Conservation (phyloP, 2,113 vertebrate species). For the Vireo altiloquus region DNA sequence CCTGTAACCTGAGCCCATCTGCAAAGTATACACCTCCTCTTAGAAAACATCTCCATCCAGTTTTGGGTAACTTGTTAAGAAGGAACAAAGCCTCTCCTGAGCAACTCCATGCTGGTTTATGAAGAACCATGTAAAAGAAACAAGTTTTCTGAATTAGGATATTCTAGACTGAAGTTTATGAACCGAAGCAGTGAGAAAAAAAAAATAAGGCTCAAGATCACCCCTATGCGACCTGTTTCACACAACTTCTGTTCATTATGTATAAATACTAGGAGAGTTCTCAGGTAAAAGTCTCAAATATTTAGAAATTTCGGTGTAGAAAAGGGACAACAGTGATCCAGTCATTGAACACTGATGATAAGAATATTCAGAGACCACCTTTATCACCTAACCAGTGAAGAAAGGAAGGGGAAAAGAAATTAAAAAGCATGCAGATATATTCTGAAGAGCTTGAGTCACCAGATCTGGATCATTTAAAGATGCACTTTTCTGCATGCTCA, state of each 20-base stretch:
- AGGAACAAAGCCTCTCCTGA: neutral
- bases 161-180: neutral
- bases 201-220: neutral
- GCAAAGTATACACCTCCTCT: neutral
- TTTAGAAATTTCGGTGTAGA: neutral
- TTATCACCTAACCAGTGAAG: neutral
- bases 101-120: neutral
- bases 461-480: neutral
- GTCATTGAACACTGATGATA: neutral
- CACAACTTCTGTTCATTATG: neutral
- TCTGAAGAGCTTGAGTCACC: neutral
- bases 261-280: neutral
- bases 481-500: neutral
- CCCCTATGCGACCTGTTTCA: neutral
- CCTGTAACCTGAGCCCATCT: neutral
- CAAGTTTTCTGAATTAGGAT: neutral
- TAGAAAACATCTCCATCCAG: neutral
- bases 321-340: neutral
- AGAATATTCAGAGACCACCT: neutral
- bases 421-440: neutral
- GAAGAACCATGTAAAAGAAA: neutral
- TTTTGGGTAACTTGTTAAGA: slow-evolving; percentile 3
- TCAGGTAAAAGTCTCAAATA: neutral
- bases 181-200: neutral
- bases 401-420: neutral